Percentiles rank a stretch among this genome's conserved stretches.
phyloP scores from a whole-genome alignment of 2,797 vertebrate species.

The Cetoscarus ocellatus region DNA sequence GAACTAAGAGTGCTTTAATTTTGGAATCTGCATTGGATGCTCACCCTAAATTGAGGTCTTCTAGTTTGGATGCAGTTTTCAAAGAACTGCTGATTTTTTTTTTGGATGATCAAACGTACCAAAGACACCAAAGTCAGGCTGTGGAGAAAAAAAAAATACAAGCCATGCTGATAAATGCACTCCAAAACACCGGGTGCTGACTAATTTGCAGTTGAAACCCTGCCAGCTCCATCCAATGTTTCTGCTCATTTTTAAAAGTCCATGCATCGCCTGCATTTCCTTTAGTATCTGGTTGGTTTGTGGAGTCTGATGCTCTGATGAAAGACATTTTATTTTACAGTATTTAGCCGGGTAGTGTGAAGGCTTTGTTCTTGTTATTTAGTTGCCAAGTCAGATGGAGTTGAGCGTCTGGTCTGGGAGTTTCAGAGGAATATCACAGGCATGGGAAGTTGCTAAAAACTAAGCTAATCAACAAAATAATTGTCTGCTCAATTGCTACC shows the following conservation, averaged over 20 bases:
- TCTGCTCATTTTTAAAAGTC: conserved; percentile 13
- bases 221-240: conserved; percentile 22
- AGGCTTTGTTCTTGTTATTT: conserved; percentile 63
- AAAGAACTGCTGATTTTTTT: conserved; percentile 12
- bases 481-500: conserved; percentile 76
- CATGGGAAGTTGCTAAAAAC: conserved; percentile 77
- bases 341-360: conserved; percentile 65
- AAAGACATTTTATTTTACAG: conserved; percentile 64
- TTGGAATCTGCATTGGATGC: neutral
- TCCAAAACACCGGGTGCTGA: conserved; percentile 12
- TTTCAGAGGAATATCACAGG: conserved; percentile 82
- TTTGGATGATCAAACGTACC: conserved; percentile 23
- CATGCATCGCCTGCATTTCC: conserved; percentile 2
- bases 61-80: conserved; percentile 10
- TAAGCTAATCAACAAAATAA: conserved; percentile 82
- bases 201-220: conserved; percentile 22
- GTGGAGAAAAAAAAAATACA: neutral
- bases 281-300: conserved; percentile 13
- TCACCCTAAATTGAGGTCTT: conserved; percentile 1
- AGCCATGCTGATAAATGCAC: conserved; percentile 2
- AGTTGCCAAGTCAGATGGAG: conserved; percentile 81
- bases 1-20: conserved; percentile 30
- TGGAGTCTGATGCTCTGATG: conserved; percentile 41
- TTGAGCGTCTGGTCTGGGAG: conserved; percentile 80
- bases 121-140: conserved; percentile 12